Base-by-base conservation (phyloP, 2,797 vertebrate genomes). In the Xiphorhynchus erythropygius region DNA sequence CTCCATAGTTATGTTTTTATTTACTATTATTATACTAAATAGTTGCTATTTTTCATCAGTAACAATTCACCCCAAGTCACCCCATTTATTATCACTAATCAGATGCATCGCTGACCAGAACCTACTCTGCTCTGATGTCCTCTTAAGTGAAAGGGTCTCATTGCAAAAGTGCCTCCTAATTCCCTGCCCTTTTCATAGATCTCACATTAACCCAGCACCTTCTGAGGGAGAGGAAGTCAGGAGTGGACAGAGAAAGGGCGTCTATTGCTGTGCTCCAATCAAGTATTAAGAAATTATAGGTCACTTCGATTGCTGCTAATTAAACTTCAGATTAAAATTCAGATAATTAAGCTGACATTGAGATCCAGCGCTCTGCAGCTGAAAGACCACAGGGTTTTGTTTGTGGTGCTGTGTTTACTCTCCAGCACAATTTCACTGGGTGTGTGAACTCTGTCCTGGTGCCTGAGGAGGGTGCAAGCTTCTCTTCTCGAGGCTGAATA, bases 261-360 rank as follows among this genome's bases (percentile, higher is more conserved):
- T 21, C 56, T 83, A 18, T 25, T 73, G 35, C 37, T 32, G 16
- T 41, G 15, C 41, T 52, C 53, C 46, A 42, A 50, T 67, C 75
- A 56, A 67, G 35, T 30, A 55, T 46, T 3, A 82, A 33, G 46
- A 50, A 84, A 84, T 84, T 64, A 60, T 10, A 91, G 70, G 64
- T 93, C 87, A 73, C 44, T 91, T 79, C 84, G 69, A 56, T 93
- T 84, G 62, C 63, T 59, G 42, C 73, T 79, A 90, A 92, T 93
- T 95, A 91, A 84, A 49, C 32, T n/a, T 33, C 24, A 49, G 60
- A 92, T 94, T 95, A 90, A 81, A 49, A 32, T 35, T 33, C 24
- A 49, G 62, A 16, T 88, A 86, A 94, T 94, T 71, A 65, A 67
- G 79, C 32, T 82, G 81, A 39, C 76, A 63, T 87, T 60, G 13